These are phyloP conservation scores for Pterostichus madidus DNA, from an alignment of 2,888 invertebrate genomes.

Conservation along the genomic window DNA sequence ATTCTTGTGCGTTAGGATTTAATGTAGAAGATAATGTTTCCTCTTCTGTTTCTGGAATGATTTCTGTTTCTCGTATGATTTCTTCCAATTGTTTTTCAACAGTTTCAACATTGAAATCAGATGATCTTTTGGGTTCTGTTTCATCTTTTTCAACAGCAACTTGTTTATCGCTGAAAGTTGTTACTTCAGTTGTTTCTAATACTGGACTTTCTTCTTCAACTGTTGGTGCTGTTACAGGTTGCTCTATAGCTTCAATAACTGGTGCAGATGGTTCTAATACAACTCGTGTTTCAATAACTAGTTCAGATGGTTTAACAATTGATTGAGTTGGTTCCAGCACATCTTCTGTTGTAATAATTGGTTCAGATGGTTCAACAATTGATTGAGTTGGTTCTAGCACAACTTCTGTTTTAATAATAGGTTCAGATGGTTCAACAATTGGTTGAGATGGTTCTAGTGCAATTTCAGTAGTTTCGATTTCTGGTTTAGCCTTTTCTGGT, in stretches of 20 bases:
- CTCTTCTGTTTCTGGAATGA: conserved; percentile 72
- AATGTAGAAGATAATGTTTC: conserved; percentile 70
- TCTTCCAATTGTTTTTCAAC: conserved; percentile 72
- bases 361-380: conserved; percentile 10
- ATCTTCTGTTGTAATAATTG: neutral
- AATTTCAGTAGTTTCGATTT: neutral
- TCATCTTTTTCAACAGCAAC: conserved; percentile 46
- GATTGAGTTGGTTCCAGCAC: neutral
- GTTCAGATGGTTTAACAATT: conserved; percentile 12
- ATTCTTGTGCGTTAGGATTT: conserved; percentile 76
- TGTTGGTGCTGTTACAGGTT: neutral
- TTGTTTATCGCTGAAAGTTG: conserved; percentile 47
- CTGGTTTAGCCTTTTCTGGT: neutral
- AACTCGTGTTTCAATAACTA: neutral
- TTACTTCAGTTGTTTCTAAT: conserved; percentile 37
- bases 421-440: too few species aligned
- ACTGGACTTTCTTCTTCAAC: conserved; percentile 14
- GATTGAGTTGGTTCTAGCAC: neutral
- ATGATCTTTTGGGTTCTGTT: conserved; percentile 68
- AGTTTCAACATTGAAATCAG: conserved; percentile 64
- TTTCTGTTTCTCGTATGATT: conserved; percentile 73
- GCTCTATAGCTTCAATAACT: neutral
- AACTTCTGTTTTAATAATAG: neutral
- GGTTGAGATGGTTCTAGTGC: neutral
- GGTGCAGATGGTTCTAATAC: neutral